Evolutionary conservation across 2,113 vertebrate genomes (phyloP), one percentile per base, ranked within the genome.

Genomic region (Strix aluco): DNA sequence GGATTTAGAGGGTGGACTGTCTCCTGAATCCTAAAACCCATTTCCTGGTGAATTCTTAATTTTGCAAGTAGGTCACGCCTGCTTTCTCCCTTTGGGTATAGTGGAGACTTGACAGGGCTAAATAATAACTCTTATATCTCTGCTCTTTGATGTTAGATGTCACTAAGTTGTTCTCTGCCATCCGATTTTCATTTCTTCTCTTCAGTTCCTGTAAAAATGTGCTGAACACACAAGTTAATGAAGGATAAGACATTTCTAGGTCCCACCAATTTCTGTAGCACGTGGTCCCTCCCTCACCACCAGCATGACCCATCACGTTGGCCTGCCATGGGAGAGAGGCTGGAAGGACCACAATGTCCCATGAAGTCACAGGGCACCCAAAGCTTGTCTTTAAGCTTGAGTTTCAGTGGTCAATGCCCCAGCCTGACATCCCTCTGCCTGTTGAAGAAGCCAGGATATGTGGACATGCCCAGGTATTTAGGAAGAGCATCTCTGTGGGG

Each of bases 221-320:
- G 40, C 73, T 70, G 91, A 91, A 27, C 47, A 23, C 80, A 17
- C 30, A 22, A 21, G 15, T 30, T 89, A 27, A 14, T 40, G 81
- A 79, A 59, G 72, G 69, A 12, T 19, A 17, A 78, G 92, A 49
- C 67, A 27, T 89, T 92, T 78, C 46, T 69, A 61, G 86, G 87
- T 58, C 26, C 57, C 69, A 55, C 4, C 13, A 47, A 3, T 6
- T 85, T 51, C 10, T 17, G 27, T 9, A 47, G 55, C 46, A 3
- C 0, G 0, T 18, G 19, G 6, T 44, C 9, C 13, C 2, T 49
- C n/a, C 8, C 34, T 15, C 4, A 2, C 10, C 21, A 15, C 32
- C 38, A 15, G 29, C 2, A 2, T 18, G 44, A 26, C 49, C 49
- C n/a, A 3, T 29, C 0, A 0, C 32, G 3, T 4, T 54, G 72